Base-by-base conservation (phyloP, 2,797 vertebrate genomes). In the Tiaroga cobitis region DNA sequence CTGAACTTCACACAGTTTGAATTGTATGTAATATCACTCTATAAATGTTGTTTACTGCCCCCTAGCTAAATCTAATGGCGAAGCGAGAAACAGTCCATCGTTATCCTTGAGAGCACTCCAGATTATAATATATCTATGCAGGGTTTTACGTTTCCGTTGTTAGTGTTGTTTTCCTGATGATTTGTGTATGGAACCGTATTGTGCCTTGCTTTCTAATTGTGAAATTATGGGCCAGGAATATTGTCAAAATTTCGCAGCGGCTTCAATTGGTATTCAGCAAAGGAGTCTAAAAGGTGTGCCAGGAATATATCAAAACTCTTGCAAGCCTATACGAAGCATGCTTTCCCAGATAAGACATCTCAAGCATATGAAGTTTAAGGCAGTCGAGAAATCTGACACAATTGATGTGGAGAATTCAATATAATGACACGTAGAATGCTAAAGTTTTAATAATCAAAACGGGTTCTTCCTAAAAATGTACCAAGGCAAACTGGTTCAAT, bases 131-230 rank as follows among this genome's bases (percentile, higher is more conserved):
- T 43, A 43, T n/a, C 26, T 26, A 18, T n/a, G 69, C 16, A 0
- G 16, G 49, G 32, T 21, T 78, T 69, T 78, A 81, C 43, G 5
- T 68, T 75, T 68, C 29, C n/a, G 8, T 49, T 80, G 70, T 84
- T 68, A 24, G 43, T 3, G 3, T 29, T 32, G 67, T 75, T 69
- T 87, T 68, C 21, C 51, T 5, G 59, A 37, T 74, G 59, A 81
- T 86, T 69, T 80, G 85, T 78, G 26, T 37, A 49, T 43, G 46
- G 65, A n/a, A 34, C 32, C 39, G 56, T 32, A 56, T 56, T 77
- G 61, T 78, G 83, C 56, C 61, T 79, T 80, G 82, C 61, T 82
- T 89, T 74, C 46, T 65, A 86, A 83, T 85, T 86, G 32, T 85
- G 78, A 65, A 74, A 86, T 89, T 81, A 87, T 59, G 19, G 37